These are phyloP conservation scores for Eilema griseolum DNA, from an alignment of 2,888 invertebrate genomes.

Conservation along the genomic window DNA sequence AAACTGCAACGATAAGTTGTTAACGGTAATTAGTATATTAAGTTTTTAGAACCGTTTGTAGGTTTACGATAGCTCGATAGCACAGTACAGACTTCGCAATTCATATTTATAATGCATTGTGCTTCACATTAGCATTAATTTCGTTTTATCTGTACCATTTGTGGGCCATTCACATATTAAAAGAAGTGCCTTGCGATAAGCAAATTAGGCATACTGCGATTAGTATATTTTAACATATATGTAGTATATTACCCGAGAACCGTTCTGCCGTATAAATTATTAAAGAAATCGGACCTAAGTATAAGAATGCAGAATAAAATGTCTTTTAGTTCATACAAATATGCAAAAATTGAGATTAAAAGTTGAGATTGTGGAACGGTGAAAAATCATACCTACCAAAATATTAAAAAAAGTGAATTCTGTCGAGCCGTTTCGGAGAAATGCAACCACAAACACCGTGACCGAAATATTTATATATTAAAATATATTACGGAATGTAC, in stretches of 20 bases:
- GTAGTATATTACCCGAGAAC: not conserved
- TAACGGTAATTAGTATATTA: too few relatives aligned
- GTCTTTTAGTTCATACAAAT: too few relatives aligned
- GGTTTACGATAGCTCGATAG: not conserved
- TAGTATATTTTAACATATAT: not conserved
- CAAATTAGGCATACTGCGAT: not conserved
- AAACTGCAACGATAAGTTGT: too few relatives aligned
- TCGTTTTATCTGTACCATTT: not conserved
- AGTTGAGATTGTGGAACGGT: too few relatives aligned
- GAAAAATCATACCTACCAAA: not conserved
- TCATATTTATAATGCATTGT: not conserved
- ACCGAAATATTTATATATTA: not conserved
- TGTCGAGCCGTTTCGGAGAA: not conserved
- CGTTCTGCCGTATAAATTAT: not conserved
- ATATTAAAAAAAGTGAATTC: not conserved
- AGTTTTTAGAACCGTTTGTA: too few relatives aligned
- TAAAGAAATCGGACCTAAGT: not conserved
- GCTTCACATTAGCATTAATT: not conserved
- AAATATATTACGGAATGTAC: not conserved
- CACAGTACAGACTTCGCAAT: not conserved
- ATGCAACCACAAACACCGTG: not conserved
- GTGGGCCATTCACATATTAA: not conserved
- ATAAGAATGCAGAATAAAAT: constrained; percentile 1
- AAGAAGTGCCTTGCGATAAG: not conserved
- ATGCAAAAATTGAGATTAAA: not conserved